Evolutionary conservation across 1,140 invertebrate species (phyloP).

Genomic region (Leptopilina boulardi): DNA sequence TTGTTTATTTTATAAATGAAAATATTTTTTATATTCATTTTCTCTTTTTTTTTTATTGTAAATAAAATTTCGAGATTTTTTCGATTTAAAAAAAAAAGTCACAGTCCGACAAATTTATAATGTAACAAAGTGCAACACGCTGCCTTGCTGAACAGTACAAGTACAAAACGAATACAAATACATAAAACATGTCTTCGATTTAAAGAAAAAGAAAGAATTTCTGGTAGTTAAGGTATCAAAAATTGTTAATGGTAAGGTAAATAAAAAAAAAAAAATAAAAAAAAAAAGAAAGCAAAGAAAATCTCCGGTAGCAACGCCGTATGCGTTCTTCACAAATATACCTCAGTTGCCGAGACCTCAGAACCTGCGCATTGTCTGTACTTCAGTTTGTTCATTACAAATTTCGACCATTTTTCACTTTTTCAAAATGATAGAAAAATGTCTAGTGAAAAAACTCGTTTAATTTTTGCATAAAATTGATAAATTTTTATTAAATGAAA

Average conservation of each 20-base stretch:
- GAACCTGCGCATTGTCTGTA: constrained; percentile 45
- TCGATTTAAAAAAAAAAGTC: constrained; percentile 67
- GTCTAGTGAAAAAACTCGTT: too few relatives aligned
- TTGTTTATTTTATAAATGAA: background rate
- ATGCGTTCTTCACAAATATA: constrained; percentile 69
- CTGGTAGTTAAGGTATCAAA: constrained; percentile 75
- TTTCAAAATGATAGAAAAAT: too few relatives aligned
- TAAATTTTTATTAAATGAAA: background rate
- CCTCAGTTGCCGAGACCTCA: constrained; percentile 72
- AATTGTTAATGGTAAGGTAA: constrained; percentile 68
- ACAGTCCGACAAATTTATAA: constrained; percentile 72
- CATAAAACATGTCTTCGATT: constrained; percentile 75
- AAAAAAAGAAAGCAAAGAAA: constrained; percentile 50
- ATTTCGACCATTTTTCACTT: background rate
- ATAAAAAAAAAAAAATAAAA: constrained; percentile 54
- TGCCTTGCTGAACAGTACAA: constrained; percentile 78
- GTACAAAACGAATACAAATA: constrained; percentile 77
- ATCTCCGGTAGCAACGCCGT: constrained; percentile 57
- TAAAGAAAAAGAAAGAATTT: constrained; percentile 72
- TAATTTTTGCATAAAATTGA: background rate
- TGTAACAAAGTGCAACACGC: constrained; percentile 77
- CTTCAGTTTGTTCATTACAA: constrained; percentile 41
- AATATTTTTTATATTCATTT: background rate
- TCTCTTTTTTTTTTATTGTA: constrained; percentile 36
- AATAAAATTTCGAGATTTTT: constrained; percentile 64